Base-by-base conservation (phyloP, 2,888 invertebrate genomes). In the Metopia argyrocephala region DNA sequence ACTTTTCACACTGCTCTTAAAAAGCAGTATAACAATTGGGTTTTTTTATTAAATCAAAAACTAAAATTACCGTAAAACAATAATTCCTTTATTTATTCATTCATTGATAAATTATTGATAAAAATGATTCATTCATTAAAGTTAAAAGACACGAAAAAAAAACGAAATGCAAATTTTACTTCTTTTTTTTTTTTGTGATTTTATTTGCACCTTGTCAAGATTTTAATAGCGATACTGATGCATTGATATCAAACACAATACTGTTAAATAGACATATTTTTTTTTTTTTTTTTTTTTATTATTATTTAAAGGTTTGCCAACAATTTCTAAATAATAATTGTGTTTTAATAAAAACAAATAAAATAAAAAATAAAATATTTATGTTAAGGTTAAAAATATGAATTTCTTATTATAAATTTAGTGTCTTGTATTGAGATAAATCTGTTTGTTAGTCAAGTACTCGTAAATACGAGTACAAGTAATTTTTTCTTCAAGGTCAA, bases 71-170 rank as follows among this genome's bases (percentile, higher is more conserved):
- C 57, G 28, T 28, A 57, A 46, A 48, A 46, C 46, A 27, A 18
- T 69, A 48, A 15, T 12, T 0, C 21, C 31, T 23, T 59, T 7
- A 3, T 23, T 38, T 15, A 18, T 38, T 61, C 48, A 27, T 59
- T 70, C 59, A 45, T 61, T 71, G 70, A 62, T 62, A 61, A 71
- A 71, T 71, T 61, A 62, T 45, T 48, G 38, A 28, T 3, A 54
- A 25, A 20, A 59, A 28, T 69, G 69, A 69, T 28, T 69, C 69
- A 69, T 59, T 59, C 56, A 52, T 65, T 65, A 20, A 18, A 20
- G 28, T 59, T 21, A 20, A 15, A 31, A 31, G n/a, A 31, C n/a
- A n/a, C n/a, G n/a, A n/a, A n/a, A n/a, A 54, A 21, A 20, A 48
- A 69, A 27, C 15, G 38, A 48, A 21, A 46, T 52, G 28, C 21